phyloP scores from a whole-genome alignment of 2,888 invertebrate species.

The Falcaria lacertinaria region DNA sequence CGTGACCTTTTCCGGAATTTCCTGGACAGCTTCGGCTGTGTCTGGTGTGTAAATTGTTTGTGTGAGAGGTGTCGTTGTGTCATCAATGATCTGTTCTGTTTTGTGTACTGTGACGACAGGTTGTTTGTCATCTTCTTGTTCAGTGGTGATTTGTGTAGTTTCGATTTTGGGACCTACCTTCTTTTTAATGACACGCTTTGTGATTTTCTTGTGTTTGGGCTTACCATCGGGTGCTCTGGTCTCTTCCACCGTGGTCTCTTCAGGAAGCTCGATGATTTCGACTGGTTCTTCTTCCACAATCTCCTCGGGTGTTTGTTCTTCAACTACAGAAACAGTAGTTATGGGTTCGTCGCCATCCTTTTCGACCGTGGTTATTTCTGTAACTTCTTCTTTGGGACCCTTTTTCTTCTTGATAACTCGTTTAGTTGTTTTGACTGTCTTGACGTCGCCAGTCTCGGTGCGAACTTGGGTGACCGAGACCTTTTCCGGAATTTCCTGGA shows the following conservation, averaged over 20 bases:
- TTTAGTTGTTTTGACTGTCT: conserved; percentile 14
- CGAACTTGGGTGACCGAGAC: no score
- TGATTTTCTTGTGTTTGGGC: conserved; percentile 6
- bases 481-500: no score
- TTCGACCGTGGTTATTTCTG: conserved; percentile 25
- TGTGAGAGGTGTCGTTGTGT: no score
- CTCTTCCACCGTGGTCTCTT: no score
- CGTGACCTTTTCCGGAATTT: no score
- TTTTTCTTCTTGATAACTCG: conserved; percentile 15
- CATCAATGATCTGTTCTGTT: conserved; percentile 20
- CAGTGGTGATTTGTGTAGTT: conserved; percentile 44
- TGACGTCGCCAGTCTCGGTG: not conserved
- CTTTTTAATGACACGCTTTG: conserved; percentile 35
- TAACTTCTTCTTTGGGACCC: conserved; percentile 20
- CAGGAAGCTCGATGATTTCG: no score
- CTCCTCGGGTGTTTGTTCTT: no score
- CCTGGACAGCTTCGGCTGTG: no score
- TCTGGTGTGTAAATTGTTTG: no score
- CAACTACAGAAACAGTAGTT: conserved; percentile 5
- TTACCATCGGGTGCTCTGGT: conserved; percentile 8
- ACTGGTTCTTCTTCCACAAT: no score
- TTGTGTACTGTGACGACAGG: conserved; percentile 49
- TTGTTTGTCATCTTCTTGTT: conserved; percentile 52
- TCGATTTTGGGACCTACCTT: conserved; percentile 12
- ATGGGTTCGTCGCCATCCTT: conserved; percentile 18